A percentile compares a stretch with the other conserved stretches of the same genome.
Evolutionary conservation across 2,797 vertebrate species (phyloP).

Genomic region (Sebastes nivosus): DNA sequence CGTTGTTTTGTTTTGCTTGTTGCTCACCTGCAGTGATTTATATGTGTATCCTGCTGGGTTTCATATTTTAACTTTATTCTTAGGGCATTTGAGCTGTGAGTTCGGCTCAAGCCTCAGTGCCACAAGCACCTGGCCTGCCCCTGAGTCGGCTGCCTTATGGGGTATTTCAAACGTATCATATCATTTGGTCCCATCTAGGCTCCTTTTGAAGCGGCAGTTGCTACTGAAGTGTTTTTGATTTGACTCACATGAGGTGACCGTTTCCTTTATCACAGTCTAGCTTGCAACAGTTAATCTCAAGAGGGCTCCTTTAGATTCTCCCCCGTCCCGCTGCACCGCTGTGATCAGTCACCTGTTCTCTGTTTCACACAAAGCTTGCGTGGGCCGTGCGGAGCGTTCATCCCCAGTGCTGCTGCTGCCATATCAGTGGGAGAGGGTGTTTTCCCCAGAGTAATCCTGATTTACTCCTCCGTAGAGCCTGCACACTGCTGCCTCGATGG

Average conservation of each 20-base stretch:
- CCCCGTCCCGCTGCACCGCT: constrained; percentile 18
- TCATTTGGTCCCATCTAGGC: constrained; percentile 13
- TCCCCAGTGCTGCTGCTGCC: constrained; percentile 32
- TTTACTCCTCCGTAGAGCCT: constrained; percentile 66
- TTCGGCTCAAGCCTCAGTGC: constrained; percentile 5
- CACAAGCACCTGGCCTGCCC: constrained; percentile 24
- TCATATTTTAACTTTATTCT: constrained; percentile 57
- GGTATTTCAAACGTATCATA: constrained; percentile 14
- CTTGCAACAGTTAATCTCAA: constrained; percentile 46
- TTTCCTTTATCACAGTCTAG: constrained; percentile 38
- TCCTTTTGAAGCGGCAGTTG: constrained; percentile 18
- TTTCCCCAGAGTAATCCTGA: constrained; percentile 74
- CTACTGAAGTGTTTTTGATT: constrained; percentile 32
- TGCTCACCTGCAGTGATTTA: constrained; percentile 66
- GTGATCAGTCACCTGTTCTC: constrained; percentile 70
- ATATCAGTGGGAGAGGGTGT: constrained; percentile 59
- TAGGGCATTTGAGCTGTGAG: constrained; percentile 33
- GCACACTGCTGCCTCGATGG: constrained; percentile 38
- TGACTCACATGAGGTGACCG: constrained; percentile 38
- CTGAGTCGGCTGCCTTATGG: constrained; percentile 20
- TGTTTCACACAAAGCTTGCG: constrained; percentile 55
- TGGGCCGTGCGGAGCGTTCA: constrained; percentile 55
- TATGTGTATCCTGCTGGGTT: constrained; percentile 33
- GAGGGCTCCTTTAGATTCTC: constrained; percentile 35
- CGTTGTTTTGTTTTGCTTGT: constrained; percentile 56